phyloP scores from a whole-genome alignment of 2,888 invertebrate species.

The Malacosoma neustria region DNA sequence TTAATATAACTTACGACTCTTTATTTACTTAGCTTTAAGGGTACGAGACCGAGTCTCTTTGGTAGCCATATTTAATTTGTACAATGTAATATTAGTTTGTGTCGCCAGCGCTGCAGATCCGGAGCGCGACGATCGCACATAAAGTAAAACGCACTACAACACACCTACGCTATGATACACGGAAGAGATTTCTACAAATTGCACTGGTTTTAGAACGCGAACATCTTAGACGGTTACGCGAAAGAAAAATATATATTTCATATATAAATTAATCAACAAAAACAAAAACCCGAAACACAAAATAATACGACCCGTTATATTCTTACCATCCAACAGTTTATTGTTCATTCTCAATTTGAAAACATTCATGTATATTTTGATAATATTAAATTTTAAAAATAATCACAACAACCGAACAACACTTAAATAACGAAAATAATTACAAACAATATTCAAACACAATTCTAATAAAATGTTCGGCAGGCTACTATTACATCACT shows the following conservation, averaged over 20 bases:
- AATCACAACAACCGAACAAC: constrained; percentile 76
- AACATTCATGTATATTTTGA: constrained; percentile 43
- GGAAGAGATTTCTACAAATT: constrained; percentile 75
- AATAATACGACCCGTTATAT: constrained; percentile 74
- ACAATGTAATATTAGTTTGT: constrained; percentile 65
- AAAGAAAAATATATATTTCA: constrained; percentile 60
- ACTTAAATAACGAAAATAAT: constrained; percentile 70
- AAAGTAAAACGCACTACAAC: constrained; percentile 60
- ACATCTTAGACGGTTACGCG: constrained; percentile 66
- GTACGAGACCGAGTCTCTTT: constrained; percentile 77
- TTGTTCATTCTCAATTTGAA: constrained; percentile 57
- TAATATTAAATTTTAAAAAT: constrained; percentile 59
- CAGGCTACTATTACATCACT: constrained; percentile 55
- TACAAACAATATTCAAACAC: constrained; percentile 72
- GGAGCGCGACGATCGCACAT: constrained; percentile 46
- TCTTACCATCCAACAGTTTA: constrained; percentile 70
- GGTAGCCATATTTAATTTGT: constrained; percentile 75
- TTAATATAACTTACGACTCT: constrained; percentile 67
- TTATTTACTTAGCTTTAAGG: constrained; percentile 69
- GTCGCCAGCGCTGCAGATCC: constrained; percentile 44
- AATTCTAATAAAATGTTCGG: constrained; percentile 62
- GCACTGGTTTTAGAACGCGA: constrained; percentile 73
- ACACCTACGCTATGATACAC: constrained; percentile 71
- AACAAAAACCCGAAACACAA: constrained; percentile 67
- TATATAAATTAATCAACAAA: constrained; percentile 68